Evolutionary conservation across 92 coral and sea anemone genomes (phyloP).

Genomic region (Palythoa caribaeorum): DNA sequence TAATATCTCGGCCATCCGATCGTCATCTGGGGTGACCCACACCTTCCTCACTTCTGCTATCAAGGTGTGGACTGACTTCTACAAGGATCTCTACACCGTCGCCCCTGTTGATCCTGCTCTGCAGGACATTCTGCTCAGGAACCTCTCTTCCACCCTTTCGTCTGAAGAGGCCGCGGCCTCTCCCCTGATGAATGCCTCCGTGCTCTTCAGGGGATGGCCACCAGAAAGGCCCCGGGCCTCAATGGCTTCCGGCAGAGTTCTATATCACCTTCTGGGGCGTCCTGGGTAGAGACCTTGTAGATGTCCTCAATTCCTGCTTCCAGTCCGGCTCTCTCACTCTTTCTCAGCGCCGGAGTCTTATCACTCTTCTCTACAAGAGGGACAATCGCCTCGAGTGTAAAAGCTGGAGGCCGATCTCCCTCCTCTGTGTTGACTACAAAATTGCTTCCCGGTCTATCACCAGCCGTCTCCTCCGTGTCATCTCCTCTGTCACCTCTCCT

Average conservation of each 20-base stretch:
- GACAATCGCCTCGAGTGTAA: background rate
- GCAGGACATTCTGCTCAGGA: background rate
- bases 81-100: background rate
- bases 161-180: slow-evolving; percentile 26
- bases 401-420: background rate
- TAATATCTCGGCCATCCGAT: background rate
- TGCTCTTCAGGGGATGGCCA: slow-evolving; percentile 45
- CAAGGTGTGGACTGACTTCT: slow-evolving; percentile 22
- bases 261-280: slow-evolving; percentile 35
- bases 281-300: slow-evolving; percentile 31
- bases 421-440: background rate
- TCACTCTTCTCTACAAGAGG: background rate
- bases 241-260: slow-evolving; percentile 57
- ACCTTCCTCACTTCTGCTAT: background rate
- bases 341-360: background rate
- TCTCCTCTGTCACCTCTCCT: background rate
- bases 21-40: background rate
- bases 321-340: background rate
- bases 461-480: background rate
- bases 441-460: background rate
- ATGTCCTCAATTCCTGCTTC: slow-evolving; percentile 33
- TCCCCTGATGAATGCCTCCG: slow-evolving; percentile 22
- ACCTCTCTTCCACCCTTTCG: background rate
- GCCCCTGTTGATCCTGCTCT: background rate
- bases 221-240: slow-evolving; percentile 33